Base-by-base conservation (phyloP, 1,140 invertebrate species). In the Cotesia chilonis region DNA sequence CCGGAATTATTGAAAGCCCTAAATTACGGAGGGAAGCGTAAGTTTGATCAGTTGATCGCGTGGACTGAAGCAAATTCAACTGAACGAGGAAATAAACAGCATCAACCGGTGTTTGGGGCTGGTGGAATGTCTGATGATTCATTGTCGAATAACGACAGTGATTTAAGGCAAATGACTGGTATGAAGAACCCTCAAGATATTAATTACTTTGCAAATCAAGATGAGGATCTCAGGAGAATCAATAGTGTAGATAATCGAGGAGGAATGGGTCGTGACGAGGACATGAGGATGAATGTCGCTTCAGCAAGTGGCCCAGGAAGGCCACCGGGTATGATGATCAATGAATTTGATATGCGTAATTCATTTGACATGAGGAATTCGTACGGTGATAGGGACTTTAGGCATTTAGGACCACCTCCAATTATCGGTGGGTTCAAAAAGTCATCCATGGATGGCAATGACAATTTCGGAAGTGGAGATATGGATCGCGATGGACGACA, bases 21-120 rank as follows among this genome's bases (percentile, higher is more conserved):
- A 4, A 86, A 86, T 65, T 82, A 83, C 2, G 86, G 85, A 1
- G 85, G 86, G 0, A 87, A 87, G 9, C 79, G 83, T 2, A 87
- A 87, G 60, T 87, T 87, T 38, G 85, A 87, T 70, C 86, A 87
- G 51, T 70, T 87, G 9, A 85, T 87, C 41, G 84, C 83, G 0
- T 87, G 85, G 85, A 83, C 79, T 54, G 83, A 84, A 12, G 79
- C 77, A 4, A 79, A 79, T 4, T 68, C 78, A 1, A 77, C 70
- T 14, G 83, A 84, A 35, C 73, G 78, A 47, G 80, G 75, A 0
- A 80, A 81, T 3, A 85, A 82, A 74, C 81, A 79, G 51, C 83
- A 82, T 72, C 84, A 80, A 63, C 84, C 82, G 1, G 82, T 81
- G 20, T 84, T 84, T 7, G 80, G 83, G n/a, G 80, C 78, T 14